These are phyloP conservation scores for Pangasius mekongensis DNA, from an alignment of 2,797 vertebrate species.

Conservation along the genomic window DNA sequence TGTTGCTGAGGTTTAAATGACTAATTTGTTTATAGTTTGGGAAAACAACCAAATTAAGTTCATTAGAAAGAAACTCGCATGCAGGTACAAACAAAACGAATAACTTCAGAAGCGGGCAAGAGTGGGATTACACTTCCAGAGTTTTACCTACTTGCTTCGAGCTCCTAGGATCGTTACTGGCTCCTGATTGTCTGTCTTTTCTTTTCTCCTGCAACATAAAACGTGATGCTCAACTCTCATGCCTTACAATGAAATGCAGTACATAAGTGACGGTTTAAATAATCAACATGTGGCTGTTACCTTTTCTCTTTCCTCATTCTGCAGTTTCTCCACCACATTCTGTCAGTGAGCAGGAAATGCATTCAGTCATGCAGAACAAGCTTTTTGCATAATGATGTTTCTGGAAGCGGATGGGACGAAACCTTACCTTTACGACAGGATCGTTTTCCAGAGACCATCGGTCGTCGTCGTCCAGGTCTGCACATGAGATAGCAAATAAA, in stretches of 20 bases:
- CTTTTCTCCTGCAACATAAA: constrained; percentile 32
- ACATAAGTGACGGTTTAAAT: background rate
- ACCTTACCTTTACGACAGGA: constrained; percentile 59
- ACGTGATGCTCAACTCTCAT: background rate
- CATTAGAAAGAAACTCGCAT: background rate
- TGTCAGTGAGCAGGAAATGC: constrained; percentile 41
- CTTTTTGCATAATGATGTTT: background rate
- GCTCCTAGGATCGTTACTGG: constrained; percentile 22
- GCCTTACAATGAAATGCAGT: background rate
- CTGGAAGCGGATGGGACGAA: background rate
- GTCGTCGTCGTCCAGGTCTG: constrained; percentile 63
- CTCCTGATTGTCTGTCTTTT: constrained; percentile 20
- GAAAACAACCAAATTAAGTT: background rate
- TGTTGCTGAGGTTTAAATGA: background rate
- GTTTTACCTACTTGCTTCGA: constrained; percentile 35
- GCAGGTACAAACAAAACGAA: background rate
- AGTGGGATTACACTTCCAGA: background rate
- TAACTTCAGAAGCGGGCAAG: background rate
- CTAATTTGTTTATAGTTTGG: background rate
- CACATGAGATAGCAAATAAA: background rate
- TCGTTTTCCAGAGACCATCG: constrained; percentile 52
- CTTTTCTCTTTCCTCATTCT: constrained; percentile 59
- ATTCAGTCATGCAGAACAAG: background rate
- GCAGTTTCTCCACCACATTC: constrained; percentile 65
- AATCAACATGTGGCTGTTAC: background rate